A percentile compares a stretch with the other conserved stretches of the same genome.
Evolutionary conservation across 1,140 invertebrate species (phyloP).

Genomic region (Batillaria attramentaria): DNA sequence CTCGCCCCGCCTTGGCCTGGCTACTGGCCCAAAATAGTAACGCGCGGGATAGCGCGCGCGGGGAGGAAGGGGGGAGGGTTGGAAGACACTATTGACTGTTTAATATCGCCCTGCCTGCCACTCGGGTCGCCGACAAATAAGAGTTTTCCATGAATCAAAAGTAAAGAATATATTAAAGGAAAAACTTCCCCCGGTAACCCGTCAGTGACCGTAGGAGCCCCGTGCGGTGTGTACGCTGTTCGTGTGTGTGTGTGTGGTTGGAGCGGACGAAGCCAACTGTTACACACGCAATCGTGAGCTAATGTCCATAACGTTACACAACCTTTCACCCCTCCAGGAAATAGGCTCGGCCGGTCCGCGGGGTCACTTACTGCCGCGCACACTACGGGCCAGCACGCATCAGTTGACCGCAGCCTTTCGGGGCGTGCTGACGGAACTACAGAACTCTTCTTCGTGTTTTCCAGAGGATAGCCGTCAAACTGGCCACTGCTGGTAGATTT

Average conservation of each 20-base stretch:
- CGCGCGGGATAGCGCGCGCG: background rate
- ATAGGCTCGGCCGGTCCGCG: conserved; percentile 59
- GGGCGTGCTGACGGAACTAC: conserved; percentile 55
- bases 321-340: conserved; percentile 58
- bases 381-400: conserved; percentile 60
- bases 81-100: conserved; percentile 31
- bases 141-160: conserved; percentile 24
- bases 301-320: conserved; percentile 53
- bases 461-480: conserved; percentile 27
- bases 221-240: background rate
- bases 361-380: conserved; percentile 61
- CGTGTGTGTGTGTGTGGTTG: conserved; percentile 23
- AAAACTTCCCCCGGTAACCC: background rate
- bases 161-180: background rate
- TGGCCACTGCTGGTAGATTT: too few species aligned
- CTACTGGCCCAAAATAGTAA: conserved; percentile 35
- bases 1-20: conserved; percentile 23
- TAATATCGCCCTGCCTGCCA: conserved; percentile 19
- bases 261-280: conserved; percentile 25
- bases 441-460: conserved; percentile 20
- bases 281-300: conserved; percentile 42
- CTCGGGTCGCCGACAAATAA: background rate
- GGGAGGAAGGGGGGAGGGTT: conserved; percentile 14
- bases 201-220: background rate
- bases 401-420: conserved; percentile 61